Evolutionary conservation across 2,113 vertebrate species (phyloP), one percentile per base, ranked within the genome.

Genomic region (Neolamprologus devosi): DNA sequence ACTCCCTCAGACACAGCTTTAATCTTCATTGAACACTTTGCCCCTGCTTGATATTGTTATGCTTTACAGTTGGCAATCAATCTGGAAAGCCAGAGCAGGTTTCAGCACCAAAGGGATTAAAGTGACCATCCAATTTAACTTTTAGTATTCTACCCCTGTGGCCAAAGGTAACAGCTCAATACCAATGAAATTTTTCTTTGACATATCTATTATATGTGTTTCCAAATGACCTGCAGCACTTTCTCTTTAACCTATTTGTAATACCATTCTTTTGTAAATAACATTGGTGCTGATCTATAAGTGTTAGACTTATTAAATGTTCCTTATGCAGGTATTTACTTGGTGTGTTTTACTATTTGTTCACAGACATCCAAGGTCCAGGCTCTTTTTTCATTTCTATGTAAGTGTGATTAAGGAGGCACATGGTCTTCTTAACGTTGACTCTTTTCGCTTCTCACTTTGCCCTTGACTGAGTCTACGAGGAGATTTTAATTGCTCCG

Each of bases 401-500:
- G 58, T 65, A 53, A 33, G 53, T 57, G 83, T 10, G 55, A 84
- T 21, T 60, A 51, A 51, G 55, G 33, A 90, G 53, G 26, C 35
- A 13, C 16, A 7, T 5, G 49, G 49, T 83, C 73, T 89, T 84
- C 51, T 91, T 35, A n/a, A 85, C 33, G 33, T 57, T 63, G 73
- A 85, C 82, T 91, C 68, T 58, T 2, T 51, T 78, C 26, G 5
- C 17, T 80, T 54, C 55, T 12, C 81, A 83, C 83, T 40, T 85
- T 26, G 42, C 73, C 88, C 84, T 82, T 79, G 79, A 87, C 85
- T 65, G 79, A 83, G 42, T 80, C 60, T 85, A 28, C 2, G 9
- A 89, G 82, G 84, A 87, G 70, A 90, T 85, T 93, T 95, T 94
- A 95, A 95, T 95, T 92, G 93, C 86, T 91, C 80, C 45, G 87